Percentiles rank a stretch among this genome's conserved stretches.
phyloP scores from a whole-genome alignment of 2,797 vertebrate species.

The Mus caroli region DNA sequence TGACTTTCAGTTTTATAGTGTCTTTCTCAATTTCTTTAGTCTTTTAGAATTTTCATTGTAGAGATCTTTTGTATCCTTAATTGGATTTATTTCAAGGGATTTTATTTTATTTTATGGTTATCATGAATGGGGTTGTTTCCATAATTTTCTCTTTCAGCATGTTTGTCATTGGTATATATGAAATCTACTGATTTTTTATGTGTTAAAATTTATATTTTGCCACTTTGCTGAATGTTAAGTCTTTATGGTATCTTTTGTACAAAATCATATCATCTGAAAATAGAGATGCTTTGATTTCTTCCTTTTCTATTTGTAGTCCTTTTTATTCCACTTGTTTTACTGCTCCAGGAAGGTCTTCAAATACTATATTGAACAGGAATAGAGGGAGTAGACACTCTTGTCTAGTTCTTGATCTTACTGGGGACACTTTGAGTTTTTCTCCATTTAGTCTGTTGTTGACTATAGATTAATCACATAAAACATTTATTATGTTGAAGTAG shows the following conservation, averaged over 20 bases:
- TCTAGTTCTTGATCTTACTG: background rate
- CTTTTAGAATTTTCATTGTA: background rate
- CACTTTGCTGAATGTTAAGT: background rate
- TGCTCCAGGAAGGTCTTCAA: background rate
- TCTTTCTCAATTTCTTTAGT: background rate
- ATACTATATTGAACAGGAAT: background rate
- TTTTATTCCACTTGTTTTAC: background rate
- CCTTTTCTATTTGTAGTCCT: background rate
- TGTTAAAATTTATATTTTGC: background rate
- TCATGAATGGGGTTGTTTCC: background rate
- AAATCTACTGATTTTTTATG: background rate
- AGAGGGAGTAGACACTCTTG: background rate
- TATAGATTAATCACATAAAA: background rate
- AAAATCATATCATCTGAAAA: background rate
- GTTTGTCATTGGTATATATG: background rate
- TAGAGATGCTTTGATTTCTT: background rate
- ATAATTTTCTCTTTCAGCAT: background rate
- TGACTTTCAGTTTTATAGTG: background rate
- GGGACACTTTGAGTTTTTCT: background rate
- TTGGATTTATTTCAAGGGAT: background rate
- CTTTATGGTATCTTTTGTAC: background rate
- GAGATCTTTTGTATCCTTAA: background rate
- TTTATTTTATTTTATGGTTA: background rate
- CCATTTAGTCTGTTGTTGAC: background rate
- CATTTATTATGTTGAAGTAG: background rate